Conservation (phyloP, 1,140 invertebrate species). For the Seison nebaliae region DNA sequence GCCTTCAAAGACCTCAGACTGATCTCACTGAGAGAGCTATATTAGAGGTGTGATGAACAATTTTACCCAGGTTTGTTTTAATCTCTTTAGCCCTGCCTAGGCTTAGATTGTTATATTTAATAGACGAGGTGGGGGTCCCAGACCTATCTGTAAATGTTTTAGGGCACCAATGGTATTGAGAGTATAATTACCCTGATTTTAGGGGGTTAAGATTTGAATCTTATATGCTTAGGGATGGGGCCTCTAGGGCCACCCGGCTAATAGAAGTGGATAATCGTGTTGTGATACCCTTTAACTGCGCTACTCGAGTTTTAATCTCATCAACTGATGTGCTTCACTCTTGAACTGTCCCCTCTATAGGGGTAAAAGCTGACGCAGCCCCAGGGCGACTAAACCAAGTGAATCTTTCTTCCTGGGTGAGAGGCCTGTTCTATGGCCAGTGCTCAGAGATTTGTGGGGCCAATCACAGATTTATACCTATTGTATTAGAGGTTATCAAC, state of each 20-base stretch:
- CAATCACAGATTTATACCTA: conserved; percentile 48
- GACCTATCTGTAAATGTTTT: conserved; percentile 34
- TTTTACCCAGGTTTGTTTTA: conserved; percentile 35
- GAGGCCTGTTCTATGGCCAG: conserved; percentile 40
- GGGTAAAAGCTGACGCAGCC: conserved; percentile 38
- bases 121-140: conserved; percentile 33
- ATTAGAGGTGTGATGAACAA: conserved; percentile 39
- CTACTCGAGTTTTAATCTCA: conserved; percentile 35
- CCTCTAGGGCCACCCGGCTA: conserved; percentile 31
- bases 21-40: conserved; percentile 28
- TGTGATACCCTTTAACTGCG: conserved; percentile 30
- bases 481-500: conserved; percentile 39
- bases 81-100: conserved; percentile 38
- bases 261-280: conserved; percentile 39
- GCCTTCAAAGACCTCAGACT: conserved; percentile 25
- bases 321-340: conserved; percentile 42
- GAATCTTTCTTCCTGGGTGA: conserved; percentile 31
- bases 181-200: conserved; percentile 39
- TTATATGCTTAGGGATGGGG: conserved; percentile 32
- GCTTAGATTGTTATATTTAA: conserved; percentile 34
- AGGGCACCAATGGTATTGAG: conserved; percentile 42
- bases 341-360: conserved; percentile 36
- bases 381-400: conserved; percentile 41
- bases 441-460: conserved; percentile 49
- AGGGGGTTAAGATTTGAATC: conserved; percentile 37